A percentile compares a stretch with the other conserved stretches of the same genome.
Evolutionary conservation across 2,113 vertebrate genomes (phyloP).

Genomic region (Galemys pyrenaicus): DNA sequence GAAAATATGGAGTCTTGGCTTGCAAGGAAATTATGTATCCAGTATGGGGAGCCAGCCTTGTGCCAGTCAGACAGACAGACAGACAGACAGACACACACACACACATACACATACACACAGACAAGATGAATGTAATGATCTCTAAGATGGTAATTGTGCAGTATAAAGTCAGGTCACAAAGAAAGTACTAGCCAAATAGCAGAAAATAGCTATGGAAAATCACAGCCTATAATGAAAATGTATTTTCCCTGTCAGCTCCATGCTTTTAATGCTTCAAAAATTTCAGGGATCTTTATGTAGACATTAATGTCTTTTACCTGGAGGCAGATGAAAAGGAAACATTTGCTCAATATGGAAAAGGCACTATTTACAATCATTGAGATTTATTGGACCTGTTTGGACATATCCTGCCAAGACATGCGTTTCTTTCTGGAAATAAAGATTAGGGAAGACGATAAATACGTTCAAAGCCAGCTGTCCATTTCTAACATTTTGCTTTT

Average conservation of each 20-base stretch:
- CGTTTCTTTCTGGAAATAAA: constrained; percentile 10
- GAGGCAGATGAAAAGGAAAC: constrained; percentile 25
- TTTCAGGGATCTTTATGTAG: constrained; percentile 34
- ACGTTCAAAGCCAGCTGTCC: not conserved
- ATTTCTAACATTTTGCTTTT: constrained; percentile 18
- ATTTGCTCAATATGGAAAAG: constrained; percentile 29
- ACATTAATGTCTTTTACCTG: constrained; percentile 35
- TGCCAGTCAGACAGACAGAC: not conserved
- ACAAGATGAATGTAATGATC: not conserved
- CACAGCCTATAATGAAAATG: constrained; percentile 26
- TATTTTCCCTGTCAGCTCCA: not conserved
- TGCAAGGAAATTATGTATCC: not conserved
- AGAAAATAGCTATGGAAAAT: constrained; percentile 16
- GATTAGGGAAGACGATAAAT: not conserved
- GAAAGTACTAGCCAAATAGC: not conserved
- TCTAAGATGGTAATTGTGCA: not conserved
- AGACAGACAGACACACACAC: not conserved
- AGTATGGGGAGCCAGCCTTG: not conserved
- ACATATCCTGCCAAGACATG: constrained; percentile 14
- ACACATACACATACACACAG: not conserved
- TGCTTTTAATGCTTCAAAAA: not conserved
- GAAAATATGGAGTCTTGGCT: not conserved
- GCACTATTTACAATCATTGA: not conserved
- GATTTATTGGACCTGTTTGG: constrained; percentile 24
- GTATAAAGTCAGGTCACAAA: constrained; percentile 29